phyloP scores from a whole-genome alignment of 1,140 invertebrate genomes.

The Scaptomyza pallida region DNA sequence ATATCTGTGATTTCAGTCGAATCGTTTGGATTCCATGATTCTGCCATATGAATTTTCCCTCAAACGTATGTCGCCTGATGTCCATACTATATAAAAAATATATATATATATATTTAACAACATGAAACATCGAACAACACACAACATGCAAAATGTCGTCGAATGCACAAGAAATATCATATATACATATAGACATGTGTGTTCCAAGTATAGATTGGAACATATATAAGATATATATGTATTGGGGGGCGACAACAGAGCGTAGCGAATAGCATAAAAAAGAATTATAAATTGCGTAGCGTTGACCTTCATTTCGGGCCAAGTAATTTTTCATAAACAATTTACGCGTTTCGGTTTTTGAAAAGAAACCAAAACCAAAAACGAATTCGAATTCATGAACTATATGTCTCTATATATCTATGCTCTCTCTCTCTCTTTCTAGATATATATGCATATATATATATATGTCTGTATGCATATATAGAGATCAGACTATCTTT shows the following conservation, averaged over 20 bases:
- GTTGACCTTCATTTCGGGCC: slow-evolving; percentile 78
- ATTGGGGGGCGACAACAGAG: slow-evolving; percentile 21
- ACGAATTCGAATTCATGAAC: not conserved
- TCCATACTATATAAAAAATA: too few species aligned
- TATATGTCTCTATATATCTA: not conserved
- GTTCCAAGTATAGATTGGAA: slow-evolving; percentile 26
- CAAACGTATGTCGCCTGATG: too few species aligned
- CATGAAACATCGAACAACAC: slow-evolving; percentile 26
- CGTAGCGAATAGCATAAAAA: slow-evolving; percentile 57
- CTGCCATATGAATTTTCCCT: too few species aligned
- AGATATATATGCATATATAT: not conserved
- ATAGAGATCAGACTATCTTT: not conserved
- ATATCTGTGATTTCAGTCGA: too few species aligned
- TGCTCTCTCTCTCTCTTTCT: too few species aligned
- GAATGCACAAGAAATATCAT: too few species aligned
- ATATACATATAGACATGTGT: too few species aligned
- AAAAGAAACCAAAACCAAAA: slow-evolving; percentile 12
- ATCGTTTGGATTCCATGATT: too few species aligned
- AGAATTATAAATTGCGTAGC: slow-evolving; percentile 81
- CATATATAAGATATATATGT: slow-evolving; percentile 32
- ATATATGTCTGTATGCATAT: slow-evolving; percentile 6
- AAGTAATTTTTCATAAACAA: slow-evolving; percentile 82
- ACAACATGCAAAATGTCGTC: slow-evolving; percentile 9
- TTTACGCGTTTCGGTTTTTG: slow-evolving; percentile 71
- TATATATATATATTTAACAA: slow-evolving; percentile 26